These are phyloP conservation scores for Cotesia chilonis DNA, from an alignment of 1,140 invertebrate genomes.

Conservation along the genomic window DNA sequence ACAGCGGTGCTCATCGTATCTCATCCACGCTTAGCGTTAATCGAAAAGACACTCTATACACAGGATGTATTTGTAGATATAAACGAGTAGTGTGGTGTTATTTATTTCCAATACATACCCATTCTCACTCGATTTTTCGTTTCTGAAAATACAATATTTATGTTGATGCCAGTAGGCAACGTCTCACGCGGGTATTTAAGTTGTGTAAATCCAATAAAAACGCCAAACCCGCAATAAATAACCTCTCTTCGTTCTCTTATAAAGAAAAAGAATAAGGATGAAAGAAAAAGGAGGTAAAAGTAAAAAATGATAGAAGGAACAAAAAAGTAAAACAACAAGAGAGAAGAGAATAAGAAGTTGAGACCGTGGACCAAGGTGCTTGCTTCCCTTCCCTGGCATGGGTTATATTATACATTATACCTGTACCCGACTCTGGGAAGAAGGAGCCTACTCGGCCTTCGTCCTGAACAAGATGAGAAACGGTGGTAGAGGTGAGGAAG, in stretches of 20 bases:
- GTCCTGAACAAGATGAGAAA: conserved; percentile 34
- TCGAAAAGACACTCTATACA: conserved; percentile 8
- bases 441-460: conserved; percentile 13
- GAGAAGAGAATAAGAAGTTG: conserved; percentile 27
- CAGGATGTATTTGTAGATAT: not conserved
- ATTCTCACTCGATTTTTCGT: conserved; percentile 31
- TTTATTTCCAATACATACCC: not conserved
- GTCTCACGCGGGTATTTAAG: conserved; percentile 56
- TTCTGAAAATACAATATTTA: conserved; percentile 60
- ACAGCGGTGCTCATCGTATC: conserved; percentile 28
- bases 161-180: conserved; percentile 50
- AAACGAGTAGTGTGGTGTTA: not conserved
- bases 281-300: conserved; percentile 26
- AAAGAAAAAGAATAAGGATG: conserved; percentile 4
- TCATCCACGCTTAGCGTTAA: conserved; percentile 15
- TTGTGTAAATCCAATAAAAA: conserved; percentile 65
- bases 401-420: conserved; percentile 62
- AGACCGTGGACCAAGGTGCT: conserved; percentile 30
- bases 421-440: conserved; percentile 38
- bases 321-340: conserved; percentile 19
- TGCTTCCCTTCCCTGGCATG: conserved; percentile 8
- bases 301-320: conserved; percentile 23
- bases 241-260: conserved; percentile 48
- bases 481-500: not conserved
- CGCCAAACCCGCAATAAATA: conserved; percentile 62